Evolutionary conservation across 1,140 invertebrate species (phyloP), one percentile per base, ranked within the genome.

Genomic region (Cyclargus thomasi): DNA sequence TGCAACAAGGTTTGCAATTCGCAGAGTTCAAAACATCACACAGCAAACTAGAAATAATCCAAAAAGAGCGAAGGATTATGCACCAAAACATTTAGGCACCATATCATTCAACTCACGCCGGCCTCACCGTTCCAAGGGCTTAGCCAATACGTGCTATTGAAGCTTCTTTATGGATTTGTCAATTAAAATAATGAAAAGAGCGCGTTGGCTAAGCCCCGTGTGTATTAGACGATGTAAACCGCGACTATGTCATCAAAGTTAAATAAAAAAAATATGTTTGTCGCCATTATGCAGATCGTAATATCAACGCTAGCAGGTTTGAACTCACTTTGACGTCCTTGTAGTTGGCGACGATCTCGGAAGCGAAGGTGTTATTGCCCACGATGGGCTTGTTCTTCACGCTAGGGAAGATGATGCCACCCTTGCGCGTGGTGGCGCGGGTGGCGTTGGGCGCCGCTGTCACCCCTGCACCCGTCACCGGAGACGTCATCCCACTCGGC

Each of bases 301-400:
- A 29, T 8, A 5, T 29, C 5, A 29, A 8, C 8, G 29, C 66
- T 53, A 62, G 14, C 36, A 71, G 71, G 53, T 67, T 67, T 68
- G 47, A 67, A 90, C 93, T 94, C 92, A 97, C 96, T 93, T 95
- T 97, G 72, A 96, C 93, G 81, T 96, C 95, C 88, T 95, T 95
- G 76, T 95, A 93, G 82, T 93, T 94, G 53, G 93, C 90, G 64
- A 94, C 90, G 69, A 94, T 90, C 74, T 96, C 95, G 5, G 94
- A 95, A 18, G 94, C 92, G 79, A 96, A 96, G 10, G 95, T 96
- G 67, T 95, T 95, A 88, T 97, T 97, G 7, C 95, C 93, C 29
- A 95, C 93, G 67, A 95, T 94, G 4, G 96, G 96, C 78, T 97
- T 97, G 82, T 97, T 97, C 83, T 97, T 97, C 14, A 97, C 95